phyloP scores from a whole-genome alignment of 1,140 invertebrate genomes.

The Aphelenchoides fujianensis region DNA sequence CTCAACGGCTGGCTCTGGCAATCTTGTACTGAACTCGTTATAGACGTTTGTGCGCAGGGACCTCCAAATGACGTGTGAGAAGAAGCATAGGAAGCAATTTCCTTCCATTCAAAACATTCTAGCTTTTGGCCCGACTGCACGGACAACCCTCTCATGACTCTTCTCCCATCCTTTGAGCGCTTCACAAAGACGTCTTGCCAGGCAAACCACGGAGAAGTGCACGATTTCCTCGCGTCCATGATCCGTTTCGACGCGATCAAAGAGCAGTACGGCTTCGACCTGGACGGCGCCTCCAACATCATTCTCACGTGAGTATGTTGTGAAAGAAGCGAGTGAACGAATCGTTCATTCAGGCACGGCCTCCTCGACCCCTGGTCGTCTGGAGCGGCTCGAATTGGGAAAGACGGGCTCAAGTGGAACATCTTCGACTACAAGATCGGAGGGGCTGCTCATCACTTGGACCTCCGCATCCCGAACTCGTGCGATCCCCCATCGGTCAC shows the following conservation, averaged over 20 bases:
- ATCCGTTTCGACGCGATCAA: slow-evolving; percentile 68
- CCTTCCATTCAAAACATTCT: too few species aligned
- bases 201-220: too few species aligned
- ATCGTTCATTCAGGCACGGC: slow-evolving; percentile 75
- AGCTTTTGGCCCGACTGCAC: slow-evolving; percentile 43
- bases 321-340: slow-evolving; percentile 10
- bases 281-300: slow-evolving; percentile 76
- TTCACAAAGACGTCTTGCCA: too few species aligned
- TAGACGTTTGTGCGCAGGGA: slow-evolving; percentile 83
- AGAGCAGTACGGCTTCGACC: slow-evolving; percentile 76
- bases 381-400: slow-evolving; percentile 69
- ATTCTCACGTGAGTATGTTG: slow-evolving; percentile 71
- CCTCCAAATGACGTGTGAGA: too few species aligned
- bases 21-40: slow-evolving; percentile 74
- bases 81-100: too few species aligned
- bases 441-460: neutral
- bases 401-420: neutral
- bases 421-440: neutral
- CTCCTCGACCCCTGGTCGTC: slow-evolving; percentile 85
- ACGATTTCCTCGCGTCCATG: too few species aligned
- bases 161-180: too few species aligned
- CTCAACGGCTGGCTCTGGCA: slow-evolving; percentile 76
- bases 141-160: too few species aligned
- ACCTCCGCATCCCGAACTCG: neutral
- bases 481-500: neutral